A percentile compares a stretch with the other conserved stretches of the same genome.
Evolutionary conservation across 37 sponge, comb jelly and placozoan genomes (phyloP).

Genomic region (Chondrosia reniformis): DNA sequence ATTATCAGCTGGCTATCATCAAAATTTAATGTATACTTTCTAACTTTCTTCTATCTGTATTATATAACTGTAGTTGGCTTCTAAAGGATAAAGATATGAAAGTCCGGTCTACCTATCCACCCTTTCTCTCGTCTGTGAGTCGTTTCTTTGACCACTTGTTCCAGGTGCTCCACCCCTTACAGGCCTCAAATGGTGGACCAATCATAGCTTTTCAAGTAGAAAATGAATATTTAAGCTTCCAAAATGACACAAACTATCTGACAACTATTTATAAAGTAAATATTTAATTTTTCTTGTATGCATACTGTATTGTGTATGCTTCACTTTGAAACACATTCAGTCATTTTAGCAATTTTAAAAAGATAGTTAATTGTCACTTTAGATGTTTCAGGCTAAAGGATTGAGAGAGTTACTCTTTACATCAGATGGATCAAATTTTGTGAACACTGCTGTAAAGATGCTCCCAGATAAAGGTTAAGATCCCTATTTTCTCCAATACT

Average conservation of each 20-base stretch:
- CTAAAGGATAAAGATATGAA: conserved; percentile 74
- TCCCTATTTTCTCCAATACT: too few relatives aligned
- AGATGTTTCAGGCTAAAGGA: conserved; percentile 51
- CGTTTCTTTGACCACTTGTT: conserved; percentile 66
- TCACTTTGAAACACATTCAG: too few relatives aligned
- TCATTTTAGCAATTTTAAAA: too few relatives aligned
- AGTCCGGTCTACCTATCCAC: conserved; percentile 54
- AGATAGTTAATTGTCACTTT: neutral
- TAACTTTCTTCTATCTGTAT: too few relatives aligned
- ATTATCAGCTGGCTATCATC: too few relatives aligned
- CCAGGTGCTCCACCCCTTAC: conserved; percentile 56
- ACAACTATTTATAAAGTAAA: neutral
- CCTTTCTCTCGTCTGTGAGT: conserved; percentile 62
- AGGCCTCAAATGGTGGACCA: conserved; percentile 69
- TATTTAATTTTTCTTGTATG: too few relatives aligned
- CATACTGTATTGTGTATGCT: too few relatives aligned
- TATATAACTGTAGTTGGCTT: conserved; percentile 74
- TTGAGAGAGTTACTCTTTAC: conserved; percentile 64
- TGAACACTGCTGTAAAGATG: conserved; percentile 18
- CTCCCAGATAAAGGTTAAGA: conserved; percentile 35
- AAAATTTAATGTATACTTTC: too few relatives aligned
- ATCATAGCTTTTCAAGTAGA: conserved; percentile 90
- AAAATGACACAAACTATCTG: neutral
- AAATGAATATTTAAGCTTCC: conserved; percentile 1
- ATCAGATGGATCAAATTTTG: conserved; percentile 45